Conservation (phyloP, 2,113 vertebrate species). For the Ctenodactylus gundi region DNA sequence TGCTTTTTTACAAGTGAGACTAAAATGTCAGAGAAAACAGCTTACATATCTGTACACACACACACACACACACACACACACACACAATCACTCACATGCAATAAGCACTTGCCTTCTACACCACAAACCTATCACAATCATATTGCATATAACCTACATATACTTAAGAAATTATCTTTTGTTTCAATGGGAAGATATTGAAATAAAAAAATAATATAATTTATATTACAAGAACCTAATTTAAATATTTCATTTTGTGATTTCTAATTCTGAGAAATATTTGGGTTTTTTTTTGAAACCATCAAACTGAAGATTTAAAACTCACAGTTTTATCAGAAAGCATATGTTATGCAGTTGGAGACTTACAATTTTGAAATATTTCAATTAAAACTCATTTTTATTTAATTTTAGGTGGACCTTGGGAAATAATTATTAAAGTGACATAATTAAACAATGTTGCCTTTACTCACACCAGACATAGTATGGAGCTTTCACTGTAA, state of each 20-base stretch:
- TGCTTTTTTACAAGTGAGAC: slow-evolving; percentile 49
- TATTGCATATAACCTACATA: background rate
- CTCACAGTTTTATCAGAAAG: background rate
- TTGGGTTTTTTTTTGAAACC: background rate
- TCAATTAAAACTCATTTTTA: background rate
- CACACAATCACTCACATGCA: background rate
- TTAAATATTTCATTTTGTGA: background rate
- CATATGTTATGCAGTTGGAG: background rate
- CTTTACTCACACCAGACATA: background rate
- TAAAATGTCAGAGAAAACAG: slow-evolving; percentile 6
- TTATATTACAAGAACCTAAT: background rate
- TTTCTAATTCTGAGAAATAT: background rate
- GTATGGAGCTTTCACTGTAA: background rate
- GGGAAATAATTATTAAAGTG: background rate
- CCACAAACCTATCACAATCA: background rate
- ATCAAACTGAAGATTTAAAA: background rate
- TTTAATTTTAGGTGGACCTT: background rate
- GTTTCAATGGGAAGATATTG: background rate
- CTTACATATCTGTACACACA: background rate
- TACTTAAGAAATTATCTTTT: background rate
- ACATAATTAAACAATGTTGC: background rate
- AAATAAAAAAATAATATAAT: background rate
- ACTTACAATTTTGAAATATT: background rate
- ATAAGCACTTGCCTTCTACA: background rate
- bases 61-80: background rate